phyloP scores from a whole-genome alignment of 2,888 invertebrate genomes.

The Oscheius onirici region DNA sequence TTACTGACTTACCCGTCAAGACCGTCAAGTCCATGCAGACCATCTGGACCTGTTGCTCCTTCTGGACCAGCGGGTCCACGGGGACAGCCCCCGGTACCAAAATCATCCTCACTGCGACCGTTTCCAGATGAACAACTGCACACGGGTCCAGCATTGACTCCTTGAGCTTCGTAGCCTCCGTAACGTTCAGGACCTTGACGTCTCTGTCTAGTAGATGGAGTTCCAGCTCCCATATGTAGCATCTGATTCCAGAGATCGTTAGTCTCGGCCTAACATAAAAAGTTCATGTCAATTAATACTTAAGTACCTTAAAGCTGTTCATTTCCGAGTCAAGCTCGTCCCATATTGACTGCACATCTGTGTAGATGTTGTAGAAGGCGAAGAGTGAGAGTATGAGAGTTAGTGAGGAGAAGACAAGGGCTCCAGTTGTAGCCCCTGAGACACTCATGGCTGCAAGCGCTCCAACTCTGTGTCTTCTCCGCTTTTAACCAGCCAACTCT shows the following conservation, averaged over 20 bases:
- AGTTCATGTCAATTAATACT: too few species aligned
- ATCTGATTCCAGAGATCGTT: slow-evolving; percentile 59
- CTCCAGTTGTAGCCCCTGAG: slow-evolving; percentile 54
- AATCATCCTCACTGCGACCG: slow-evolving; percentile 51
- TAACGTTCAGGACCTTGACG: slow-evolving; percentile 57
- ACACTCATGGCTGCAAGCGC: slow-evolving; percentile 42
- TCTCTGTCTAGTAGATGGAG: slow-evolving; percentile 49
- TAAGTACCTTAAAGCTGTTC: slow-evolving; percentile 53
- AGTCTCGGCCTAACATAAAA: slow-evolving; percentile 42
- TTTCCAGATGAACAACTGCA: slow-evolving; percentile 56
- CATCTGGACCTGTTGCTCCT: slow-evolving; percentile 54
- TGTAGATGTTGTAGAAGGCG: slow-evolving; percentile 55
- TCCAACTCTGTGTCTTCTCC: too few species aligned
- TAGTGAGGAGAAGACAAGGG: slow-evolving; percentile 53
- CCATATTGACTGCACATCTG: slow-evolving; percentile 56
- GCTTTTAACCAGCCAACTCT: too few species aligned
- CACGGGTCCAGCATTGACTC: slow-evolving; percentile 54
- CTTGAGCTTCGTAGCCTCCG: slow-evolving; percentile 60
- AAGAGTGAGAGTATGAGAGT: slow-evolving; percentile 58
- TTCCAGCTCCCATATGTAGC: slow-evolving; percentile 57
- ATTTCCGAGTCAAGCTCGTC: slow-evolving; percentile 56
- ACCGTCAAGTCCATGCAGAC: slow-evolving; percentile 51
- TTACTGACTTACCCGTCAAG: slow-evolving; percentile 27
- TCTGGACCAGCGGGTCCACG: slow-evolving; percentile 53
- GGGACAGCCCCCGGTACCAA: slow-evolving; percentile 58